Evolutionary conservation across 2,113 vertebrate species (phyloP).

Genomic region (Aphyosemion australe): DNA sequence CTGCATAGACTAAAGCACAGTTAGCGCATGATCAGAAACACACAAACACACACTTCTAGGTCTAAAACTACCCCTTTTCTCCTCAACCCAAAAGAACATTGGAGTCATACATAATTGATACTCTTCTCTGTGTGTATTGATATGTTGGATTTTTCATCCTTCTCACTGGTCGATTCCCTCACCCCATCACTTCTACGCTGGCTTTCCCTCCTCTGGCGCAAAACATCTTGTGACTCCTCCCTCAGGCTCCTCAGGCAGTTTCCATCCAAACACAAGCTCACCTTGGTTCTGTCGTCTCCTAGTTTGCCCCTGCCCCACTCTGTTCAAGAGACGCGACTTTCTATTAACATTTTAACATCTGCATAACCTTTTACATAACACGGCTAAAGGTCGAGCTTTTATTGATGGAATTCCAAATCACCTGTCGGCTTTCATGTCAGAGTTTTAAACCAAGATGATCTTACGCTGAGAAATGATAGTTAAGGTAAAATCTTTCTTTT

Average conservation of each 20-base stretch:
- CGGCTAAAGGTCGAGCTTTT: too few relatives aligned
- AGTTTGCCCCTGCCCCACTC: conserved; percentile 26
- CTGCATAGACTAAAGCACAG: conserved; percentile 18
- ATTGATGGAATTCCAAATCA: too few relatives aligned
- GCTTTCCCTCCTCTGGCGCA: conserved; percentile 31
- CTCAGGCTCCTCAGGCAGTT: conserved; percentile 6
- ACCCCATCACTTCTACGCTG: conserved; percentile 64
- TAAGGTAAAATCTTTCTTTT: too few relatives aligned
- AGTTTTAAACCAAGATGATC: too few relatives aligned
- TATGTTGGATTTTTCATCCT: conserved; percentile 65
- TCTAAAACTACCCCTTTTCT: conserved; percentile 18
- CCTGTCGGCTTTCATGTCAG: too few relatives aligned
- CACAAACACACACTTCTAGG: conserved; percentile 23
- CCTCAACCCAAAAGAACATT: conserved; percentile 51
- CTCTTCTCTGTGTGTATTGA: conserved; percentile 66
- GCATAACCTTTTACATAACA: too few relatives aligned
- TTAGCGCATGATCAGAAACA: conserved; percentile 8
- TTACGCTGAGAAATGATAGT: too few relatives aligned
- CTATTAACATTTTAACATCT: too few relatives aligned
- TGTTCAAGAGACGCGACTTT: conserved; percentile 6
- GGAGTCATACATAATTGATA: conserved; percentile 79
- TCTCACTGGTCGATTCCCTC: conserved; percentile 63
- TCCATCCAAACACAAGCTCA: too few relatives aligned
- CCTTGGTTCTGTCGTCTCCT: conserved; percentile 19
- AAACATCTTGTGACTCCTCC: conserved; percentile 37